Evolutionary conservation across 2,888 invertebrate genomes (phyloP), one percentile per base, ranked within the genome.

Genomic region (Criorhina ranunculi): DNA sequence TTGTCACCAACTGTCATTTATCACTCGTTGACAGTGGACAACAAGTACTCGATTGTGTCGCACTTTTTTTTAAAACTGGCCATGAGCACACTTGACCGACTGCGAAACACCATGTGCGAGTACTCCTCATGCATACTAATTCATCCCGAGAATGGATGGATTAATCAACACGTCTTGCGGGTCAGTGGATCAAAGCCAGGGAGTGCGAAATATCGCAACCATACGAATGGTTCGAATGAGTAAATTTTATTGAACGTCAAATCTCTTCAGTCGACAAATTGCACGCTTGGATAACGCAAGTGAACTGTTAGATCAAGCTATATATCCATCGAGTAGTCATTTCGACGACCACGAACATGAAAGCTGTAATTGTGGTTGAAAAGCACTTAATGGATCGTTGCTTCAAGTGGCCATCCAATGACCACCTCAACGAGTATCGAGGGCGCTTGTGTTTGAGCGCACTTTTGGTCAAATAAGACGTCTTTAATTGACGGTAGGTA

Each of bases 81-180:
- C 76, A 67, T 67, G 66, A 66, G 57, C 57, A 76, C 57, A 57
- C 75, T 66, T 66, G 46, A 57, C 66, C 57, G 57, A 76, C 62
- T 78, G 44, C 78, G 57, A 70, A 70, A 78, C 24, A 46, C 35
- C 42, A 70, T 57, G 44, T 70, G 53, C 29, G 44, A 29, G 37
- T 35, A 64, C 62, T 31, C 35, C 37, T 19, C n/a, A 11, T 17
- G 78, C 70, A 70, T 78, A 70, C 62, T 62, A 78, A 78, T 78
- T 49, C 11, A 31, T n/a, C 19, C 31, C 55, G 37, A 70, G 70
- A 70, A 70, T 64, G 69, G 5, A 2, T n/a, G 46, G 62, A 70
- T 64, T 70, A 78, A 78, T 78, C 70, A 78, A 78, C 76, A 77
- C 76, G 67, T 69, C 67, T 69, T 77, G 42, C 78, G 70, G 78